Evolutionary conservation across 2,888 invertebrate species (phyloP), one percentile per base, ranked within the genome.

Genomic region (Monoplex corrugatus): DNA sequence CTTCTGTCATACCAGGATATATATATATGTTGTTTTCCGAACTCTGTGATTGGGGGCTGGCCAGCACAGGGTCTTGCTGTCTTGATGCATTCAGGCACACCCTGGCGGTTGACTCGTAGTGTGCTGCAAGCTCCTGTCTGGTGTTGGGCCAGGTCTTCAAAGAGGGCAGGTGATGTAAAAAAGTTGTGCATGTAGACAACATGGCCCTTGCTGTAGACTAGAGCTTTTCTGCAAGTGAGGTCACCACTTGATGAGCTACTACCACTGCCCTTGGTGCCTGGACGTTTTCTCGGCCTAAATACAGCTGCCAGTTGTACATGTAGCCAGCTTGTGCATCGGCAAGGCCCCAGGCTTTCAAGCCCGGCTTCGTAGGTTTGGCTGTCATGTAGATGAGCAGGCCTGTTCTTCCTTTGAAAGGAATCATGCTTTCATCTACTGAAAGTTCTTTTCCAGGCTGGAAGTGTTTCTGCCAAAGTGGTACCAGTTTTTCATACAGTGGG

Each of bases 371-470:
- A 35, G 80, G 80, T 80, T 80, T 80, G 3, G 80, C 80, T 80
- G 80, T 1, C 43, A 43, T 80, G 43, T 80, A 80, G 40, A 80
- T 38, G 16, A 80, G 38, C 16, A 40, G 1, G 13, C 19, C 16
- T 80, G 43, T 80, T 35, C 80, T 43, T 32, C 80, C 80, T 35
- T 80, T 80, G 80, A 80, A 80, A 35, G 80, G 80, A 75, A 75
- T 75, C 3, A 40, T 80, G 80, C 80, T 80, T 35, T 6, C 80
- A 80, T 80, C 80, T 10, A 80, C 80, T 40, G 80, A 43, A 40
- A 80, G 43, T 38, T 80, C 43, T 43, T 80, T 75, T 75, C 75
- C n/a, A 2, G 38, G 75, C 32, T 38, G 38, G 38, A 75, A 75
- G 75, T 5, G 38, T 38, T 75, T 75, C 38, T n/a, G 38, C 75